Evolutionary conservation across 1,140 invertebrate genomes (phyloP).

Genomic region (Meloidogyne hapla): DNA sequence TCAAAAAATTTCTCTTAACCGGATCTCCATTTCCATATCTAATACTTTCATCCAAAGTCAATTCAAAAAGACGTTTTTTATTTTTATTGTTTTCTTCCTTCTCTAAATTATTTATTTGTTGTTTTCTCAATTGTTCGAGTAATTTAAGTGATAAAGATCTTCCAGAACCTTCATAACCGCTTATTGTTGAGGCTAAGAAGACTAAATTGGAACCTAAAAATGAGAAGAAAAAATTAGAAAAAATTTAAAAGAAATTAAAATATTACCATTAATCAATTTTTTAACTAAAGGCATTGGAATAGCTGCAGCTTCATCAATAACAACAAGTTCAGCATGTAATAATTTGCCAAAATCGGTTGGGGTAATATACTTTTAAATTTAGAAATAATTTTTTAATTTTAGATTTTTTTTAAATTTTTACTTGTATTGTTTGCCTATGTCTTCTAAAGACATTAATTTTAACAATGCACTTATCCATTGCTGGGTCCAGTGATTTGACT

Average conservation of each 20-base stretch:
- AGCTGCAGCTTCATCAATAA: conserved; percentile 98
- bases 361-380: conserved; percentile 79
- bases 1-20: conserved; percentile 49
- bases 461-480: conserved; percentile 93
- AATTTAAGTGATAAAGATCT: conserved; percentile 91
- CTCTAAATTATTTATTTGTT: conserved; percentile 30
- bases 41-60: conserved; percentile 86
- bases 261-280: conserved; percentile 52
- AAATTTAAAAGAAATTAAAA: conserved; percentile 18
- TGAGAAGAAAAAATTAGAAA: not conserved
- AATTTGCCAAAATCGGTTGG: conserved; percentile 84
- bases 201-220: conserved; percentile 83
- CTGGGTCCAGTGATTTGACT: conserved; percentile 82
- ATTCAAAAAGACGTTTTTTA: conserved; percentile 65
- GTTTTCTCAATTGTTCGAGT: conserved; percentile 78
- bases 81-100: conserved; percentile 39
- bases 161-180: conserved; percentile 97
- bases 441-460: conserved; percentile 83
- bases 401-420: conserved; percentile 62
- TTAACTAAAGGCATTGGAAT: conserved; percentile 88
- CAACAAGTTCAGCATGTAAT: conserved; percentile 86
- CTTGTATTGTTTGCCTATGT: conserved; percentile 93
- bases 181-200: conserved; percentile 93
- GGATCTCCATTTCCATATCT: conserved; percentile 83
- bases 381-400: not conserved